Evolutionary conservation across 2,113 vertebrate genomes (phyloP).

Genomic region (Rhinoptilus africanus): DNA sequence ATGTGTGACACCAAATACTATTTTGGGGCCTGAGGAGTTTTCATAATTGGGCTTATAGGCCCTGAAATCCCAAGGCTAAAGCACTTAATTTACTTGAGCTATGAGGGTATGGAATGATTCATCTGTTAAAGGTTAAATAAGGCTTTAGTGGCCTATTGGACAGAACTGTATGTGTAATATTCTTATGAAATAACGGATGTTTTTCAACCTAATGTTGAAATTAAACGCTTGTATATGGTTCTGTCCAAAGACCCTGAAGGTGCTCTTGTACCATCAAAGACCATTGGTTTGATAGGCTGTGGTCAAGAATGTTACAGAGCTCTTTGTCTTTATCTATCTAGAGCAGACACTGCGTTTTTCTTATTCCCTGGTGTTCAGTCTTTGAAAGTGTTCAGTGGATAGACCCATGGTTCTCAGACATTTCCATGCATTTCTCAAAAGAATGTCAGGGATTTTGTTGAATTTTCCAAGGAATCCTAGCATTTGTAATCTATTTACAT

Average conservation of each 20-base stretch:
- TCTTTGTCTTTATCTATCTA: background rate
- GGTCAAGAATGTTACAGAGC: background rate
- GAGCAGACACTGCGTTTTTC: background rate
- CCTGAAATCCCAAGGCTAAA: background rate
- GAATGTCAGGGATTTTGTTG: background rate
- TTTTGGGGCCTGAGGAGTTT: background rate
- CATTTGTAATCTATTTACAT: background rate
- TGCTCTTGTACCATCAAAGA: background rate
- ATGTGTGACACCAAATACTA: background rate
- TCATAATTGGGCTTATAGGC: background rate
- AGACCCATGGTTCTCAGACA: background rate
- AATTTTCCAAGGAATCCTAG: background rate
- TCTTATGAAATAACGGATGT: background rate
- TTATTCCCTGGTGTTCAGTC: background rate
- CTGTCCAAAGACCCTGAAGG: background rate
- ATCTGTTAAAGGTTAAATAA: background rate
- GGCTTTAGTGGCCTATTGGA: background rate
- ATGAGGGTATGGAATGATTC: background rate
- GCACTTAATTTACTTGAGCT: background rate
- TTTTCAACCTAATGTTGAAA: background rate
- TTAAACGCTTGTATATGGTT: background rate
- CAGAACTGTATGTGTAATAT: background rate
- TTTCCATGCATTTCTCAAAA: background rate
- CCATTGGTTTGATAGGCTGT: background rate
- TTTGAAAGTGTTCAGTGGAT: background rate